Evolutionary conservation across 2,888 invertebrate genomes (phyloP).

Genomic region (Vanessa cardui): DNA sequence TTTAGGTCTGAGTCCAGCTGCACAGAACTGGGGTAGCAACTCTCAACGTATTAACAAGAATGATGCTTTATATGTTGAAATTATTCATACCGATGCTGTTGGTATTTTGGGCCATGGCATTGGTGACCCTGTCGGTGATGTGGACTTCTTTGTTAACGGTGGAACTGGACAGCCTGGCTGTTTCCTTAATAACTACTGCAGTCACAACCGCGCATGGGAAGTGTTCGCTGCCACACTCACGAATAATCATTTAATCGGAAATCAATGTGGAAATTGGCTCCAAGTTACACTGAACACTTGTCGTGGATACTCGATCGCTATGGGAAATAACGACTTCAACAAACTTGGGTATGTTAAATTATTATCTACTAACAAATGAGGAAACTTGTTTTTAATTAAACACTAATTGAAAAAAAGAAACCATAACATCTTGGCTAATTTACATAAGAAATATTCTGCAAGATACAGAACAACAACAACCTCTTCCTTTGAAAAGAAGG

Average conservation of each 20-base stretch:
- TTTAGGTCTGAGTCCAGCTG: slow-evolving; percentile 60
- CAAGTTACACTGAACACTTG: slow-evolving; percentile 55
- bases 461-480: no score
- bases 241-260: slow-evolving; percentile 47
- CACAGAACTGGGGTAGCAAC: slow-evolving; percentile 50
- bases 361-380: neutral
- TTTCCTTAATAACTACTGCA: slow-evolving; percentile 49
- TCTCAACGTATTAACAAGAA: slow-evolving; percentile 46
- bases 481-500: no score
- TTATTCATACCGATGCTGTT: slow-evolving; percentile 63
- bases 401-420: no score
- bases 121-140: slow-evolving; percentile 88
- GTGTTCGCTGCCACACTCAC: slow-evolving; percentile 54
- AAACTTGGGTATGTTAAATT: slow-evolving; percentile 54
- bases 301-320: slow-evolving; percentile 45
- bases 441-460: no score
- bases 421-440: no score
- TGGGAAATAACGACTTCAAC: slow-evolving; percentile 52
- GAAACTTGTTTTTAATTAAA: no score
- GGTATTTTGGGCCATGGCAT: slow-evolving; percentile 81
- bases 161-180: slow-evolving; percentile 85
- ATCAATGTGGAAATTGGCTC: slow-evolving; percentile 46
- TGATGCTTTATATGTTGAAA: slow-evolving; percentile 66
- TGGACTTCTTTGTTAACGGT: slow-evolving; percentile 95
- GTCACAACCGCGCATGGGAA: slow-evolving; percentile 60